These are phyloP conservation scores for Morinoia aosen DNA, from an alignment of 2,888 invertebrate species.

Conservation along the genomic window DNA sequence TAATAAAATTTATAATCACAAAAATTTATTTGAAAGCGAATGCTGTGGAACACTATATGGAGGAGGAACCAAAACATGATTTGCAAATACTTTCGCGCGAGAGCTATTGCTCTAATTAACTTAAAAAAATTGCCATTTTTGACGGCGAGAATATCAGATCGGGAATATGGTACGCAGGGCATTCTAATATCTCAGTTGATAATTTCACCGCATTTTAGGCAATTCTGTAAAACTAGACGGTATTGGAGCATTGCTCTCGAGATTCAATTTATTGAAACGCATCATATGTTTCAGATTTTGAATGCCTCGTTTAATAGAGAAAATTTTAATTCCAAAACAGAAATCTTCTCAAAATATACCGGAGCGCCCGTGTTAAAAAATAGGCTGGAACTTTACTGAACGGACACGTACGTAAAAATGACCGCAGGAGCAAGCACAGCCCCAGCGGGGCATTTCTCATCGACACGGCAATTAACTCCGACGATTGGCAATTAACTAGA, in stretches of 20 bases:
- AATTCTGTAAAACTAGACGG: neutral
- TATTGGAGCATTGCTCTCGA: neutral
- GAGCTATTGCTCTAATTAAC: too few species aligned
- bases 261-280: neutral
- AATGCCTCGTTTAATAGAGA: neutral
- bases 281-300: neutral
- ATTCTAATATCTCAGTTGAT: neutral
- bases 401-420: neutral
- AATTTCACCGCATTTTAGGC: neutral
- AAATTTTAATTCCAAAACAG: neutral
- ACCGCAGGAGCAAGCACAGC: neutral
- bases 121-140: too few species aligned
- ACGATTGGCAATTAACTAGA: slow-evolving; percentile 17
- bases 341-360: neutral
- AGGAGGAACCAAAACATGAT: too few species aligned
- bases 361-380: neutral
- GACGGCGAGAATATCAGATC: too few species aligned
- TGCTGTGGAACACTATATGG: too few species aligned
- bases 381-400: neutral
- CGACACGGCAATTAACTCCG: neutral
- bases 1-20: too few species aligned
- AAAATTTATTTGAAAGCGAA: too few species aligned
- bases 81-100: too few species aligned
- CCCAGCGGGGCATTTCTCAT: neutral
- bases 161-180: too few species aligned